phyloP scores from a whole-genome alignment of 35 echinoderm and acorn worm species.

The Heliocidaris erythrogramma region DNA sequence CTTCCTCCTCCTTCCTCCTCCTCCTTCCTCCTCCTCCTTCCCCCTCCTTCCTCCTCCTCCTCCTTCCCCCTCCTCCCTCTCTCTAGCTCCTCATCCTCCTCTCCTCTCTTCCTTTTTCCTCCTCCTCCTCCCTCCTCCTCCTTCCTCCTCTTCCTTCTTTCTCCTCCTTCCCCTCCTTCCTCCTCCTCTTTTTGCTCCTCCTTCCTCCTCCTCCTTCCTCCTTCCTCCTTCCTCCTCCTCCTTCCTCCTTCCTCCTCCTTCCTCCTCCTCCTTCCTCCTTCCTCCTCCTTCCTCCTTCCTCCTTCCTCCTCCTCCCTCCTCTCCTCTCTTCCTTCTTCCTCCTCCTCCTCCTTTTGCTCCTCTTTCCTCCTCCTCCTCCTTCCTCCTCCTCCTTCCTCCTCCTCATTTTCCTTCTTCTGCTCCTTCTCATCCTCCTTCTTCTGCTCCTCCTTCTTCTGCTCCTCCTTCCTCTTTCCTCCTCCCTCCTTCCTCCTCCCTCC shows the following conservation, averaged over 20 bases:
- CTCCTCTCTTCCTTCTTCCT: neutral
- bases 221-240: neutral
- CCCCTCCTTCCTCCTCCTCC: neutral
- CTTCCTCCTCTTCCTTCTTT: neutral
- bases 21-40: no score
- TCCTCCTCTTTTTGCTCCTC: neutral
- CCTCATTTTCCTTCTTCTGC: no score
- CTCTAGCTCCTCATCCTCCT: no score
- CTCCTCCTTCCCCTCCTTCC: neutral
- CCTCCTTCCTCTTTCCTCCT: no score
- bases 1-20: neutral
- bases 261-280: neutral
- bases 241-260: neutral
- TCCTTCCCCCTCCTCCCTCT: neutral
- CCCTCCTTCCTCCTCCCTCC: no score
- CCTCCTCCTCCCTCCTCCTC: neutral
- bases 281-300: neutral
- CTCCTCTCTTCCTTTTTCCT: neutral
- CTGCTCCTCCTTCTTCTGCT: no score
- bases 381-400: no score
- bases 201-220: neutral
- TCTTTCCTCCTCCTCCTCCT: no score
- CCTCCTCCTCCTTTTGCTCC: no score
- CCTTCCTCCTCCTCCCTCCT: neutral
- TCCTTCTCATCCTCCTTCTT: no score